phyloP scores from a whole-genome alignment of 2,797 vertebrate species.

The Halcyon chelicuti region DNA sequence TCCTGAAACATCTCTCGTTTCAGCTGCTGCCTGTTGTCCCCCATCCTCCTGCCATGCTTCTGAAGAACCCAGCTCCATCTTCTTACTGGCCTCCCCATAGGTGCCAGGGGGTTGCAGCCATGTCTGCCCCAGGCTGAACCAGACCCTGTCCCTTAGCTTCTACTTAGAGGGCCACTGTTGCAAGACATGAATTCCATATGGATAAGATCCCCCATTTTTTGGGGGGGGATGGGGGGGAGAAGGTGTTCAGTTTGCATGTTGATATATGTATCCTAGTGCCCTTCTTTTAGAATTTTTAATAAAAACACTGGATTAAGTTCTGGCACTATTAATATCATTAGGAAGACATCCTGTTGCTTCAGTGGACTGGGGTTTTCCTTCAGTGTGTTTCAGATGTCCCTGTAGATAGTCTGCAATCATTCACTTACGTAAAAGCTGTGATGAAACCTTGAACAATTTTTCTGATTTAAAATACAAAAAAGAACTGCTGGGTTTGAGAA shows the following conservation, averaged over 20 bases:
- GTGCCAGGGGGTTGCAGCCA: background rate
- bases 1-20: background rate
- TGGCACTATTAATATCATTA: background rate
- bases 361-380: background rate
- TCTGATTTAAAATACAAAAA: background rate
- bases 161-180: background rate
- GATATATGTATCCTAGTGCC: background rate
- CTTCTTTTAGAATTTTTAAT: background rate
- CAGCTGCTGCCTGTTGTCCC: background rate
- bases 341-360: background rate
- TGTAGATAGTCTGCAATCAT: background rate
- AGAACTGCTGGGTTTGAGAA: background rate
- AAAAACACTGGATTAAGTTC: background rate
- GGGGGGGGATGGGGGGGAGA: background rate
- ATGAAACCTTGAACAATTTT: background rate
- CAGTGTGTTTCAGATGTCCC: background rate
- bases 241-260: accelerated
- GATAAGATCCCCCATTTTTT: background rate
- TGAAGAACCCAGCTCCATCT: background rate
- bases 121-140: background rate
- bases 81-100: background rate
- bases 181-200: background rate
- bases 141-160: background rate
- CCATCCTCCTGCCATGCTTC: accelerated
- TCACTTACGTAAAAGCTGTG: background rate